Percentiles rank a stretch among this genome's conserved stretches.
Evolutionary conservation across 1,140 invertebrate species (phyloP).

Genomic region (Trissolcus basalis): DNA sequence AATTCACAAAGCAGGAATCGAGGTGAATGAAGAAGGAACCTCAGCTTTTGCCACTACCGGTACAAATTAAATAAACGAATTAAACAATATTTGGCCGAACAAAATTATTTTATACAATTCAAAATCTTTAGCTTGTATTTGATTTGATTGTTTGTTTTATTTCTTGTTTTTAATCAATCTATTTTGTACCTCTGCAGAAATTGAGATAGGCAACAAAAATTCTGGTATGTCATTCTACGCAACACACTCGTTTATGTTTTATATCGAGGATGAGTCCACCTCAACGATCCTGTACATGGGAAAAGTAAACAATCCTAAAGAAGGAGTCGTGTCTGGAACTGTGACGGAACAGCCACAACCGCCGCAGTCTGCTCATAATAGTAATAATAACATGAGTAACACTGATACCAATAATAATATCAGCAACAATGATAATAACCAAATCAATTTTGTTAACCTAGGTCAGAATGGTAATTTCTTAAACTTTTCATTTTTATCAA

Average conservation of each 20-base stretch:
- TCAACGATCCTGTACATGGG: conserved; percentile 85
- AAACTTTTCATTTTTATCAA: too few species aligned
- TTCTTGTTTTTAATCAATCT: too few species aligned
- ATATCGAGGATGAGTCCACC: conserved; percentile 84
- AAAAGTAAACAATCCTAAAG: conserved; percentile 80
- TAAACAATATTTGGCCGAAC: too few species aligned
- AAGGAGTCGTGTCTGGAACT: conserved; percentile 43
- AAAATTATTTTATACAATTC: too few species aligned
- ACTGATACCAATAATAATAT: too few species aligned
- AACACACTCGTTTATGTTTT: conserved; percentile 86
- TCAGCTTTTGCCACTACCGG: conserved; percentile 86
- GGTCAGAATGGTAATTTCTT: too few species aligned
- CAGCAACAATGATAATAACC: too few species aligned
- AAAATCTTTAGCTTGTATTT: too few species aligned
- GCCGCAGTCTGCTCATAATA: conserved; percentile 7
- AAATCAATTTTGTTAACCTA: too few species aligned
- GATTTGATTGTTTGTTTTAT: too few species aligned
- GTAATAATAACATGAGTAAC: conserved; percentile 41
- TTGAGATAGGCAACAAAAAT: conserved; percentile 84
- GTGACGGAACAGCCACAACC: conserved; percentile 13
- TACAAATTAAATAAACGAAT: too few species aligned
- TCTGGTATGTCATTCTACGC: conserved; percentile 80
- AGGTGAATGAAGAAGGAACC: conserved; percentile 89
- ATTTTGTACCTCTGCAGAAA: conserved; percentile 74
- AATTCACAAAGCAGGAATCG: conserved; percentile 88